phyloP scores from a whole-genome alignment of 2,888 invertebrate species.

The Drosophila mercatorum region DNA sequence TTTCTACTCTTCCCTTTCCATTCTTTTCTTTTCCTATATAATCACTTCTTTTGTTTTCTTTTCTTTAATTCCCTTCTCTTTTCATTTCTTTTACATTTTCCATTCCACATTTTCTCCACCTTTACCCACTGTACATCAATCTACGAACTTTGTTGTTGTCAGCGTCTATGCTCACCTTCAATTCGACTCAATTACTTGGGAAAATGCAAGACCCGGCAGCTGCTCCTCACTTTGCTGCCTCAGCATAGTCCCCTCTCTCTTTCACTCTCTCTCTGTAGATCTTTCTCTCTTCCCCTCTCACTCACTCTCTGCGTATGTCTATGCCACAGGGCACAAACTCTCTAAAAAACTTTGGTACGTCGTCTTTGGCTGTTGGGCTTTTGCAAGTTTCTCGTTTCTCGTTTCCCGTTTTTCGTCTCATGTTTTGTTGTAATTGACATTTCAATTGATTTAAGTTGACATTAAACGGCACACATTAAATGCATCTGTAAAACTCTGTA shows the following conservation, averaged over 20 bases:
- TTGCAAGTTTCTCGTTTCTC: constrained; percentile 15
- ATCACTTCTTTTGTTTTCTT: neutral
- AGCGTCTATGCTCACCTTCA: constrained; percentile 61
- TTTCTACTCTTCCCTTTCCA: neutral
- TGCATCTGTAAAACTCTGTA: constrained; percentile 37
- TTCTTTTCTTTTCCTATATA: neutral
- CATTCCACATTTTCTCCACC: neutral
- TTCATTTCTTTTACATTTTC: neutral
- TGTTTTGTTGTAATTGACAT: constrained; percentile 75
- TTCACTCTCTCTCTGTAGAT: neutral
- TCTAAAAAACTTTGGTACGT: constrained; percentile 26
- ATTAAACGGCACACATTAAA: constrained; percentile 69
- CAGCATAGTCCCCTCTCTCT: neutral
- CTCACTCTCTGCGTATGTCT: neutral
- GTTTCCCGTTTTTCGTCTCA: constrained; percentile 36
- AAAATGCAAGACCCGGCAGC: constrained; percentile 42
- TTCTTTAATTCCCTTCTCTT: no score
- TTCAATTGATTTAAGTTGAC: constrained; percentile 77
- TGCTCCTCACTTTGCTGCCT: constrained; percentile 13
- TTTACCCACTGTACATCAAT: constrained; percentile 31
- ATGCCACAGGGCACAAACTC: constrained; percentile 16
- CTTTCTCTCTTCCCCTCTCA: neutral
- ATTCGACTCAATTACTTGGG: constrained; percentile 61
- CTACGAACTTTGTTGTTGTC: constrained; percentile 18
- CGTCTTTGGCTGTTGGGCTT: constrained; percentile 25